Conservation (phyloP, 2,888 invertebrate species). For the Cinara cedri region DNA sequence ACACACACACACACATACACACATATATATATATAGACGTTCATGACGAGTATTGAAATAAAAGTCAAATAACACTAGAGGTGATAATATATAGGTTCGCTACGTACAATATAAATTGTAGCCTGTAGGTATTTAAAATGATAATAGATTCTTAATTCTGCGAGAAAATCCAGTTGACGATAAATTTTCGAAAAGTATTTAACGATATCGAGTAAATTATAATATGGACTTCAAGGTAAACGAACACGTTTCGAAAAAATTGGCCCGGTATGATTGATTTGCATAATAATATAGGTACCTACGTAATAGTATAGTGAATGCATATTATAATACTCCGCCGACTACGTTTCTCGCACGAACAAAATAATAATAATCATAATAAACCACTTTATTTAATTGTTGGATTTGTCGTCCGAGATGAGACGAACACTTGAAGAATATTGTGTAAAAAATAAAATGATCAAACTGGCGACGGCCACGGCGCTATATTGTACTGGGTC, state of each 20-base stretch:
- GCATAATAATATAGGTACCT: constrained; percentile 3
- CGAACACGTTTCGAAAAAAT: neutral
- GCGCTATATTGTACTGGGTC: neutral
- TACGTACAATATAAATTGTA: no score
- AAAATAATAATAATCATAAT: no score
- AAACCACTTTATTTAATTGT: neutral
- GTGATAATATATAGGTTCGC: no score
- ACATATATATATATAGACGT: no score
- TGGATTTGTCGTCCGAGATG: neutral
- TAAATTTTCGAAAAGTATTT: neutral
- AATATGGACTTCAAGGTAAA: neutral
- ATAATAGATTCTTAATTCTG: no score
- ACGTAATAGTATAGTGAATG: no score
- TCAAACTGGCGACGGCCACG: neutral
- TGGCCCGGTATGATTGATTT: constrained; percentile 13
- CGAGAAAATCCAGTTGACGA: neutral
- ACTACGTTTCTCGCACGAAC: neutral
- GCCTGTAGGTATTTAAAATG: neutral
- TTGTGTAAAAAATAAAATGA: neutral
- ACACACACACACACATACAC: no score
- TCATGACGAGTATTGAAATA: no score
- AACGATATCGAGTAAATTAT: no score
- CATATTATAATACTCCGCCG: neutral
- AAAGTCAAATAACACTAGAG: no score
- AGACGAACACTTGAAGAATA: neutral